These are phyloP conservation scores for Otus sunia DNA, from an alignment of 2,113 vertebrate species.

Conservation along the genomic window DNA sequence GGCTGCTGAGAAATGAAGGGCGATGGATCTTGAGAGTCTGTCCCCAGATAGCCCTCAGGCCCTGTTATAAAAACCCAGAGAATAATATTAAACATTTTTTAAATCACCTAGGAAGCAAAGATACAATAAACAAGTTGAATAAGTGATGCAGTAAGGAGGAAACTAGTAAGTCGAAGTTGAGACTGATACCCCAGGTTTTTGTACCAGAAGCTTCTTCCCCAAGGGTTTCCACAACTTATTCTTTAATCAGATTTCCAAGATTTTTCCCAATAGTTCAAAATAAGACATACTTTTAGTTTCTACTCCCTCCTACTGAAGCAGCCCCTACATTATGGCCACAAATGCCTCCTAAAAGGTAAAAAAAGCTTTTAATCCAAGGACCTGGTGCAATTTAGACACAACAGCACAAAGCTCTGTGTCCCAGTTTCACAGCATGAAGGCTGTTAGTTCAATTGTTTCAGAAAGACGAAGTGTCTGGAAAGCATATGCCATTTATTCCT, in stretches of 20 bases:
- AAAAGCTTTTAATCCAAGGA: background rate
- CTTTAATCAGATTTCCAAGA: background rate
- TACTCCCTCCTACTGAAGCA: background rate
- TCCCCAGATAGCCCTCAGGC: slow-evolving; percentile 71
- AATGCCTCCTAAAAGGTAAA: background rate
- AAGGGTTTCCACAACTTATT: background rate
- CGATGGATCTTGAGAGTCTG: slow-evolving; percentile 74
- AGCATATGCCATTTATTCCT: background rate
- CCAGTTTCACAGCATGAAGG: background rate
- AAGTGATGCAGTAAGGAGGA: background rate
- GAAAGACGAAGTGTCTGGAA: background rate
- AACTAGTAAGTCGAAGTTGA: background rate
- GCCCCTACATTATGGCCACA: background rate
- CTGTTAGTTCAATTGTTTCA: background rate
- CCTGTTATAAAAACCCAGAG: slow-evolving; percentile 62
- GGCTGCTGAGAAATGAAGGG: slow-evolving; percentile 76
- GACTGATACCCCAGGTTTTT: background rate
- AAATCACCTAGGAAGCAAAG: background rate
- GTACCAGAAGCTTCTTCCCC: background rate
- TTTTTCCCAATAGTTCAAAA: background rate
- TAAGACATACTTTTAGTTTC: background rate
- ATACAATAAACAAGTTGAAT: background rate
- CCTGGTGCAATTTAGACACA: background rate
- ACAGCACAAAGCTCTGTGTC: background rate
- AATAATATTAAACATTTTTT: background rate